Conservation (phyloP, 2,888 invertebrate species). For the Sympetrum striolatum region DNA sequence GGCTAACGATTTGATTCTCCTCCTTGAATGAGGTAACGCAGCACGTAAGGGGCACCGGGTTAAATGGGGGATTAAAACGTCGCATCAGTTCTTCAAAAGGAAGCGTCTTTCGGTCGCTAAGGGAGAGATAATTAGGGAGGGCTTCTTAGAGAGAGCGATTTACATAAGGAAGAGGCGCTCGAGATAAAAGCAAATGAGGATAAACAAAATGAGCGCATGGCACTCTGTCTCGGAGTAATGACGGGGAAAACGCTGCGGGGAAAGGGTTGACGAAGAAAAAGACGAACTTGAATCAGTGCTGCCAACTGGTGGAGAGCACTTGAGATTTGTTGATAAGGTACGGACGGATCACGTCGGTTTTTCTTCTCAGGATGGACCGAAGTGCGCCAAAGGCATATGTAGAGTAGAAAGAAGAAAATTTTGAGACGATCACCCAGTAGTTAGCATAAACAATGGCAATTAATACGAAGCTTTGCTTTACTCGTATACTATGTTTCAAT, state of each 20-base stretch:
- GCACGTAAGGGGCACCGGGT: not conserved
- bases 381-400: too few relatives aligned
- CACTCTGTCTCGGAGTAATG: constrained; percentile 44
- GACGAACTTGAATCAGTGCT: not conserved
- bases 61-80: not conserved
- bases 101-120: not conserved
- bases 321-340: too few relatives aligned
- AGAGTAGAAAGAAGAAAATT: too few relatives aligned
- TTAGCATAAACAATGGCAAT: too few relatives aligned
- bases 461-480: too few relatives aligned
- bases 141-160: not conserved
- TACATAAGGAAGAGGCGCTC: not conserved
- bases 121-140: constrained; percentile 33
- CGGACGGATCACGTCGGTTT: too few relatives aligned
- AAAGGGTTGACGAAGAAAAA: constrained; percentile 46
- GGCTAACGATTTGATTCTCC: too few relatives aligned
- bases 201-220: constrained; percentile 47
- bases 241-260: constrained; percentile 44
- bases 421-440: too few relatives aligned
- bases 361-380: too few relatives aligned
- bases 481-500: too few relatives aligned
- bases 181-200: constrained; percentile 45
- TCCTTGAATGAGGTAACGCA: not conserved
- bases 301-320: too few relatives aligned
- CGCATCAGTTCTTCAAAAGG: not conserved